These are phyloP conservation scores for Argentina silus DNA, from an alignment of 2,797 vertebrate species.

Conservation along the genomic window DNA sequence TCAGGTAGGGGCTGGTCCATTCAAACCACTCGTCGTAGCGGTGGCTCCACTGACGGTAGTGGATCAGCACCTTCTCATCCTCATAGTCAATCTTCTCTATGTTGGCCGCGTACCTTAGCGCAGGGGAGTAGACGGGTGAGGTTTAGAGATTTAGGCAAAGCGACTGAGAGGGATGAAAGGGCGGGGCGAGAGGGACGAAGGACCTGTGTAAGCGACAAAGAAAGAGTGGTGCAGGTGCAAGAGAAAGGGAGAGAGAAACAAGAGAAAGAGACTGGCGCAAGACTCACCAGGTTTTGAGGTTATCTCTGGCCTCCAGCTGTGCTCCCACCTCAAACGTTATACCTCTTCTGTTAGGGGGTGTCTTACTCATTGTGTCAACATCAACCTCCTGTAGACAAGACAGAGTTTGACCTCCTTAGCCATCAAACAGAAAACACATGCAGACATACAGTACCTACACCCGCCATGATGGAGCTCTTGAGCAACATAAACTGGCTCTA, in stretches of 20 bases:
- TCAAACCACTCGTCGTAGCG: constrained; percentile 99
- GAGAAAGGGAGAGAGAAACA: background rate
- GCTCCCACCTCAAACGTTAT: constrained; percentile 98
- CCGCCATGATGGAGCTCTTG: constrained; percentile 21
- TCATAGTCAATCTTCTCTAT: constrained; percentile 99
- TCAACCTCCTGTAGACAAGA: constrained; percentile 71
- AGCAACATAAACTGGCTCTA: constrained; percentile 25
- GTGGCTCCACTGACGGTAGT: constrained; percentile 99
- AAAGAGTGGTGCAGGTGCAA: too few relatives aligned
- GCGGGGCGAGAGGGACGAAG: background rate
- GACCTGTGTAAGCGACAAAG: background rate
- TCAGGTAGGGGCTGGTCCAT: constrained; percentile 95
- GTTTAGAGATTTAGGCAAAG: background rate
- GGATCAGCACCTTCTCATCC: constrained; percentile 95
- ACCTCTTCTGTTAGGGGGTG: constrained; percentile 97
- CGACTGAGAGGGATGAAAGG: background rate
- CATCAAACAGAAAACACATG: constrained; percentile 35
- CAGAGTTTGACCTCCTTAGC: constrained; percentile 28
- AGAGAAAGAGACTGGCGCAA: constrained; percentile 19
- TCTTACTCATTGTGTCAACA: constrained; percentile 92
- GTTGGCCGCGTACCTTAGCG: constrained; percentile 90
- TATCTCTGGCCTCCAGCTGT: constrained; percentile 97
- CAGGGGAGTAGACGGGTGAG: background rate
- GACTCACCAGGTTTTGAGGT: constrained; percentile 93
- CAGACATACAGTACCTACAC: constrained; percentile 29